phyloP scores from a whole-genome alignment of 2,888 invertebrate species.

The Patella caerulea region DNA sequence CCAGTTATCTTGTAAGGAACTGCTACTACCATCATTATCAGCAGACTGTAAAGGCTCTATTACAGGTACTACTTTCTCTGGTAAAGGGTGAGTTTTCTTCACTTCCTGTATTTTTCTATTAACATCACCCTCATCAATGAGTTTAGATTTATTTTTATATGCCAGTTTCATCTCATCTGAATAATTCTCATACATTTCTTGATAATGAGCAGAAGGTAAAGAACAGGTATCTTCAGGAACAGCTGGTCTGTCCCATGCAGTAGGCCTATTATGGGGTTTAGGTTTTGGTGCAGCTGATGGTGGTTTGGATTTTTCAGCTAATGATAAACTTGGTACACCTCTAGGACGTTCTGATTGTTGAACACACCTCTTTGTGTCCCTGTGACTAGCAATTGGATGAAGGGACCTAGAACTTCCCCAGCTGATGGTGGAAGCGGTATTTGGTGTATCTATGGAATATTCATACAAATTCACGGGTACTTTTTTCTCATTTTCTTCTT shows the following conservation, averaged over 20 bases:
- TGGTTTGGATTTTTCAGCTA: conserved; percentile 20
- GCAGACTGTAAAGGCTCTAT: conserved; percentile 39
- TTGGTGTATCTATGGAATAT: conserved; percentile 50
- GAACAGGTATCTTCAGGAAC: conserved; percentile 53
- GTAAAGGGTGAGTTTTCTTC: conserved; percentile 26
- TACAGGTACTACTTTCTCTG: conserved; percentile 32
- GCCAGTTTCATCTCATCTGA: conserved; percentile 59
- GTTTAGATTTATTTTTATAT: conserved; percentile 41
- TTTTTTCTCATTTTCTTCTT: conserved; percentile 47
- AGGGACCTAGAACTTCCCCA: conserved; percentile 46
- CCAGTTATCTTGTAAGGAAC: conserved; percentile 55
- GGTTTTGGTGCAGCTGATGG: conserved; percentile 20
- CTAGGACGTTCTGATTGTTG: conserved; percentile 15
- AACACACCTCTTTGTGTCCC: not conserved
- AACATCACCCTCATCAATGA: conserved; percentile 34
- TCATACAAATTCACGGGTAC: conserved; percentile 50
- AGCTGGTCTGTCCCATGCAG: conserved; percentile 58
- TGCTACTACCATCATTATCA: conserved; percentile 41
- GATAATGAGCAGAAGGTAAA: conserved; percentile 52
- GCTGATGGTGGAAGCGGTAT: conserved; percentile 57
- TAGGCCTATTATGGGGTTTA: conserved; percentile 38
- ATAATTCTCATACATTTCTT: conserved; percentile 61
- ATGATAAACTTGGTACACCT: conserved; percentile 22
- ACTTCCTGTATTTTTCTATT: conserved; percentile 39
- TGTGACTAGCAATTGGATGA: conserved; percentile 2